phyloP scores from a whole-genome alignment of 1,140 invertebrate species.

The Calliopsis andreniformis region DNA sequence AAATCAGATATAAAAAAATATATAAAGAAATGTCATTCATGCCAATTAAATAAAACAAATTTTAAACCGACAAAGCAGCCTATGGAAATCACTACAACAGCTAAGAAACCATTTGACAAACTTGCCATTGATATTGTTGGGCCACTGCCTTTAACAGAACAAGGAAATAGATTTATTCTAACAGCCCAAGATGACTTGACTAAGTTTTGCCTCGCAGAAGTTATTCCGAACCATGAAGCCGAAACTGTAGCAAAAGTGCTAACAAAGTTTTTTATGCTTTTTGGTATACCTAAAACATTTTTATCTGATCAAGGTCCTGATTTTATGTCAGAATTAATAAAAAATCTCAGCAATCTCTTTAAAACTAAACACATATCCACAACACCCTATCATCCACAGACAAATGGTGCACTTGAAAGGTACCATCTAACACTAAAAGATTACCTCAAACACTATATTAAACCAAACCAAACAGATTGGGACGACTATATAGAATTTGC shows the following conservation, averaged over 20 bases:
- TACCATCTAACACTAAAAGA: constrained; percentile 71
- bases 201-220: no score
- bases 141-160: no score
- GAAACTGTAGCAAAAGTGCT: constrained; percentile 52
- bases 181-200: no score
- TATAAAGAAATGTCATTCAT: no score
- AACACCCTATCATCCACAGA: constrained; percentile 74
- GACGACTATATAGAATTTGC: constrained; percentile 76
- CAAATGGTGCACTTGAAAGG: constrained; percentile 73
- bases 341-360: constrained; percentile 44
- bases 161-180: no score
- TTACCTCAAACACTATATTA: constrained; percentile 70
- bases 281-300: constrained; percentile 70
- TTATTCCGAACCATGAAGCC: no score
- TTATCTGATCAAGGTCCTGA: constrained; percentile 69
- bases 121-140: no score
- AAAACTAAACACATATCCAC: constrained; percentile 66
- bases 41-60: no score
- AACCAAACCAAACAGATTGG: constrained; percentile 74
- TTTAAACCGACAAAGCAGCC: no score
- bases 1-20: no score
- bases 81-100: no score
- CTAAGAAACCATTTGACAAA: no score
- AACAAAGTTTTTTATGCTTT: constrained; percentile 49
- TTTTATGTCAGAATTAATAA: constrained; percentile 67